phyloP scores from a whole-genome alignment of 2,888 invertebrate species.

The Icerya purchasi region DNA sequence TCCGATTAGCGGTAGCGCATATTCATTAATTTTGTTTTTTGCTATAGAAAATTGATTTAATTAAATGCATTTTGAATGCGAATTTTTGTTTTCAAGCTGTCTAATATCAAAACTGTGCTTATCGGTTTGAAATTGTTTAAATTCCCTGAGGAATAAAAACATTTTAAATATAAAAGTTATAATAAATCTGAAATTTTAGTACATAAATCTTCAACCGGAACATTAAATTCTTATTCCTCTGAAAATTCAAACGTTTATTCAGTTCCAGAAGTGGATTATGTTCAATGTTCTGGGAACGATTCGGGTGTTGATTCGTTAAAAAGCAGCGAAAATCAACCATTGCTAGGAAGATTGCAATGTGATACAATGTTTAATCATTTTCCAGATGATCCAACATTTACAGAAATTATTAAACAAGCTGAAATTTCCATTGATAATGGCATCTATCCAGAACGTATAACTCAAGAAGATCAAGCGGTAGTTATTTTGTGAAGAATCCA shows the following conservation, averaged over 20 bases:
- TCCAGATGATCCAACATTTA: slow-evolving; percentile 82
- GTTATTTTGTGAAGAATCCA: slow-evolving; percentile 92
- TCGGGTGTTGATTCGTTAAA: slow-evolving; percentile 67
- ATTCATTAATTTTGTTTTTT: no score
- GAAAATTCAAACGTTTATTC: slow-evolving; percentile 42
- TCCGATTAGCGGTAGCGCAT: no score
- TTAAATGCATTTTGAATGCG: no score
- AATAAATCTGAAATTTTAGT: slow-evolving; percentile 16
- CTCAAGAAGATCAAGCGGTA: slow-evolving; percentile 97
- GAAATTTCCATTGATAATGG: slow-evolving; percentile 87
- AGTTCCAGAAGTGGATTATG: slow-evolving; percentile 61
- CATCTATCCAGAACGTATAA: slow-evolving; percentile 89
- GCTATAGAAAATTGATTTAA: no score
- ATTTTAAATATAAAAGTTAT: slow-evolving; percentile 18
- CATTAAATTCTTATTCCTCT: slow-evolving; percentile 22
- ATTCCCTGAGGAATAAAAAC: slow-evolving; percentile 22
- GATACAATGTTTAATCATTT: slow-evolving; percentile 64
- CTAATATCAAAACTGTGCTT: no score
- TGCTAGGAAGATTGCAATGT: slow-evolving; percentile 57
- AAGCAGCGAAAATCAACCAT: slow-evolving; percentile 82
- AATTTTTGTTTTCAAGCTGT: no score
- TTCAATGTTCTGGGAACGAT: slow-evolving; percentile 25
- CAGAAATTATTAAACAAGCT: slow-evolving; percentile 67
- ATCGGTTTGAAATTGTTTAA: no score
- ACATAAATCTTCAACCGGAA: slow-evolving; percentile 19